phyloP scores from a whole-genome alignment of 1,140 invertebrate species.

The Psix sp. region DNA sequence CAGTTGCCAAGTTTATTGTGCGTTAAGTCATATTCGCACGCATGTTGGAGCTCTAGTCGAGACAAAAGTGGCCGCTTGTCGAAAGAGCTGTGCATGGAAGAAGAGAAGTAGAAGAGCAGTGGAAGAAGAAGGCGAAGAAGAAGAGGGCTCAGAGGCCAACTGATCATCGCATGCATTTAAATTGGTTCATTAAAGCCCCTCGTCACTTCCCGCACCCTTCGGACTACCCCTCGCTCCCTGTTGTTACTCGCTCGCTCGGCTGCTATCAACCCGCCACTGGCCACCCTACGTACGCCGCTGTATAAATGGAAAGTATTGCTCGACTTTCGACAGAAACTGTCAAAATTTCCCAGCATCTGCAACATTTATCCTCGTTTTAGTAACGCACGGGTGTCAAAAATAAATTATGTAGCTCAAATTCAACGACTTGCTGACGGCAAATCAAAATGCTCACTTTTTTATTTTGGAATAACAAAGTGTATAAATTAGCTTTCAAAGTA shows the following conservation, averaged over 20 bases:
- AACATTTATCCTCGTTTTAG: conserved; percentile 32
- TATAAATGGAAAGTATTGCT: conserved; percentile 52
- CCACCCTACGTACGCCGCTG: conserved; percentile 54
- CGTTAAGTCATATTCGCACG: conserved; percentile 57
- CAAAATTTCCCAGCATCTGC: conserved; percentile 34
- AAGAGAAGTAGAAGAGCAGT: conserved; percentile 43
- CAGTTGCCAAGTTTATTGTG: conserved; percentile 32
- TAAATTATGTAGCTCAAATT: background rate
- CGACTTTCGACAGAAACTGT: conserved; percentile 50
- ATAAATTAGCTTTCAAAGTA: too few species aligned
- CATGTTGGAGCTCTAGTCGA: conserved; percentile 45
- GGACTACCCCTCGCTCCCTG: conserved; percentile 55
- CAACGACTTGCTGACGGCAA: too few species aligned
- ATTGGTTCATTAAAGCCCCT: conserved; percentile 78
- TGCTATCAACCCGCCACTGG: conserved; percentile 65
- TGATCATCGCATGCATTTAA: conserved; percentile 79
- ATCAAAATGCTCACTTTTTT: too few species aligned
- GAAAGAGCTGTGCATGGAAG: conserved; percentile 63
- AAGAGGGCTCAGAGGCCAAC: conserved; percentile 76
- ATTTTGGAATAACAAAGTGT: too few species aligned
- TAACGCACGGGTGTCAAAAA: conserved; percentile 4
- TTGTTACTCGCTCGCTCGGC: conserved; percentile 49
- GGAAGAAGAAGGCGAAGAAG: conserved; percentile 68
- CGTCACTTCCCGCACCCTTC: conserved; percentile 63
- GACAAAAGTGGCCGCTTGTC: conserved; percentile 65